Conservation (phyloP, 2,113 vertebrate genomes). For the Anoplopoma fimbria region DNA sequence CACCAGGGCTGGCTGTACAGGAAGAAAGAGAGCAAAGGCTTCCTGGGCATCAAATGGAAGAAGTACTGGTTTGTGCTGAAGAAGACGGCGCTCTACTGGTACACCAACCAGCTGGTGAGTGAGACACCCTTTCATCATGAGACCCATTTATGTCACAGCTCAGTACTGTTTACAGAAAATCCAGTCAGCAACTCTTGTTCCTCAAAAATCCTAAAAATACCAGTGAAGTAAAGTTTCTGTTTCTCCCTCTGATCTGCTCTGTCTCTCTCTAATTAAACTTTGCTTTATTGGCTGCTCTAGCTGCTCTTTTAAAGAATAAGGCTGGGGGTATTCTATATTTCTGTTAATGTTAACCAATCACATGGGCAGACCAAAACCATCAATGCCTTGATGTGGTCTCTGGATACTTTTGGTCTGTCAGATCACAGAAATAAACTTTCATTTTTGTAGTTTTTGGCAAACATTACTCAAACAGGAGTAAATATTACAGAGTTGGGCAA, state of each 20-base stretch:
- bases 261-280: not conserved
- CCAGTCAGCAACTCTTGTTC: not conserved
- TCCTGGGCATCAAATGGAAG: slow-evolving; percentile 97
- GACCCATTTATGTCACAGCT: not conserved
- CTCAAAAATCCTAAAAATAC: not conserved
- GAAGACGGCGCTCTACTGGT: slow-evolving; percentile 94
- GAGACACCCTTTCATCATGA: not conserved
- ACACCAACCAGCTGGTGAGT: slow-evolving; percentile 93
- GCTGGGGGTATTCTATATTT: not conserved
- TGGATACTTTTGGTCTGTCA: not conserved
- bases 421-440: not conserved
- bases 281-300: not conserved
- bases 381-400: not conserved
- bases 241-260: not conserved
- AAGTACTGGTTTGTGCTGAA: slow-evolving; percentile 99
- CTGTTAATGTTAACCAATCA: not conserved
- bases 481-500: not conserved
- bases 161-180: not conserved
- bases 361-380: not conserved
- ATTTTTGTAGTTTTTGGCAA: not conserved
- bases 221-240: not conserved
- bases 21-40: slow-evolving; percentile 94
- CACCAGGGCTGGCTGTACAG: slow-evolving; percentile 97
- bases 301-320: not conserved
- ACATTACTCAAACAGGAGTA: not conserved